Evolutionary conservation across 2,113 vertebrate species (phyloP).

Genomic region (Phoxinus phoxinus): DNA sequence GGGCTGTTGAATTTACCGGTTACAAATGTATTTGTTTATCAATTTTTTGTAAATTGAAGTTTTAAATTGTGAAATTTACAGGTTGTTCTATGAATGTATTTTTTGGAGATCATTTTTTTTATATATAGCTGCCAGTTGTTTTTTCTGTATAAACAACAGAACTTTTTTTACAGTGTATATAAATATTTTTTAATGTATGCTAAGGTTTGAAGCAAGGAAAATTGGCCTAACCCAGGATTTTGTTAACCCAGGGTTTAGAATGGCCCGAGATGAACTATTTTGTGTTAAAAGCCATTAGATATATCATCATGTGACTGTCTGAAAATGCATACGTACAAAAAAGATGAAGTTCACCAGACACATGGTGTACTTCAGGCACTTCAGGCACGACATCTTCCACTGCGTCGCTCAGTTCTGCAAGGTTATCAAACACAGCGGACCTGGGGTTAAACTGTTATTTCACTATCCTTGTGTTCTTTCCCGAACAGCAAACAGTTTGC

Average conservation of each 20-base stretch:
- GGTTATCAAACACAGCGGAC: neutral
- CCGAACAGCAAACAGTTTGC: neutral
- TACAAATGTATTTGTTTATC: too few species aligned
- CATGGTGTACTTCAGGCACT: slow-evolving; percentile 80
- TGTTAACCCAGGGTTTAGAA: neutral
- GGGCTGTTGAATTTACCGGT: too few species aligned
- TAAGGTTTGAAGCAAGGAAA: too few species aligned
- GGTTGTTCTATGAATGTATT: too few species aligned
- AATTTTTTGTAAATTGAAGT: too few species aligned
- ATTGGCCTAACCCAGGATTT: neutral
- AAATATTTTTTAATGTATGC: too few species aligned
- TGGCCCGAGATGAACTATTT: neutral
- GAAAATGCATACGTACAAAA: slow-evolving; percentile 73
- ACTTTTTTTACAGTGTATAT: too few species aligned
- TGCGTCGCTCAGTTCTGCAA: slow-evolving; percentile 58
- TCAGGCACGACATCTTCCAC: slow-evolving; percentile 76
- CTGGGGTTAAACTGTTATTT: neutral
- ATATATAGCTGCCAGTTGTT: too few species aligned
- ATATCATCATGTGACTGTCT: neutral
- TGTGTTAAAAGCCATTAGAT: neutral
- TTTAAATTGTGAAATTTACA: too few species aligned
- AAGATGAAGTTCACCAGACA: slow-evolving; percentile 79
- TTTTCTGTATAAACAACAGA: too few species aligned
- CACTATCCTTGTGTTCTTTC: neutral
- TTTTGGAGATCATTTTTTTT: too few species aligned